Base-by-base conservation (phyloP, 2,113 vertebrate genomes). In the Cisticola juncidis region DNA sequence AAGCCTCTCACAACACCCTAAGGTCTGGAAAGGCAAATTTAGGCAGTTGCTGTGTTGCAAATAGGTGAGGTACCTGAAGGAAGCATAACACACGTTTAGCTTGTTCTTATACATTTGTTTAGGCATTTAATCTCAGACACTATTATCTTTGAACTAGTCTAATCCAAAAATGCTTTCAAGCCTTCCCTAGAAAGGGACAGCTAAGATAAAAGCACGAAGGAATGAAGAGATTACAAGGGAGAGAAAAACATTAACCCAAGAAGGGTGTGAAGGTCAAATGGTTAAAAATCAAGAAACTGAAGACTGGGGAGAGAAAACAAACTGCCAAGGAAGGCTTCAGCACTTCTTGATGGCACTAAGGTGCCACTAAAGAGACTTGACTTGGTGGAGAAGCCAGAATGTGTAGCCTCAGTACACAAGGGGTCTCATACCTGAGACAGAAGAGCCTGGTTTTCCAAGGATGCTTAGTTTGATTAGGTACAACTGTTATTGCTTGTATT, bases 161-260 rank as follows among this genome's bases (percentile, higher is more conserved):
- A 74, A 45, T 31, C 26, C 47, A 88, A 85, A 79, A 80, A 66
- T 79, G 19, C 33, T 82, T 65, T 91, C 48, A 65, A 94, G 61
- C 11, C 21, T 77, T 66, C 64, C 38, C 18, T 40, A 31, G 45
- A 92, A 94, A 57, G 31, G n/a, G 9, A 12, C 6, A 80, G 36
- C 33, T 54, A 88, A 50, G 24, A 82, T 18, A 83, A 77, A 95
- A 86, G 16, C 38, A 65, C 21, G 38, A 84, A 87, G 22, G 14
- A 91, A 74, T 45, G n/a, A 14, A 87, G 21, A 38, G 31, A 76
- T 64, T 72, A 85, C 11, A 69, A 56, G 7, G 9, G 25, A 92
- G n/a, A 23, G 61, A 69, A 82, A 72, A 83, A 50, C 19, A 79
- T 68, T 76, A 69, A 78, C 4, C 2, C 31, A 73, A 88, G 45